These are phyloP conservation scores for Phymanthus crucifer DNA, from an alignment of 92 coral and sea anemone genomes.

Conservation along the genomic window DNA sequence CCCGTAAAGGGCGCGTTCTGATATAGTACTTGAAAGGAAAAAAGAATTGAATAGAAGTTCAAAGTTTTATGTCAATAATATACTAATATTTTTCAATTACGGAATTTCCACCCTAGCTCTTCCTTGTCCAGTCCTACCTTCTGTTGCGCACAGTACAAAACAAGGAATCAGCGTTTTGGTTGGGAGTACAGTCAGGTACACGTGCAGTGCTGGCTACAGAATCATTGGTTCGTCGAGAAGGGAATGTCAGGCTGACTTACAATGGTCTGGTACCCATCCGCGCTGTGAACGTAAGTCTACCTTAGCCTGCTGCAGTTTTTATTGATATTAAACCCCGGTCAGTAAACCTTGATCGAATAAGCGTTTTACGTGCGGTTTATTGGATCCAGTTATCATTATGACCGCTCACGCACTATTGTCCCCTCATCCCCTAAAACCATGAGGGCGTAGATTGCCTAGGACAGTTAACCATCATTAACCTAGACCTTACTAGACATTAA, in stretches of 20 bases:
- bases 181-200: constrained; percentile 69
- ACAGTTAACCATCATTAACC: no score
- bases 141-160: constrained; percentile 44
- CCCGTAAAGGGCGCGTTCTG: no score
- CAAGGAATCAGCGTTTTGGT: constrained; percentile 38
- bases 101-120: constrained; percentile 35
- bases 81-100: background rate
- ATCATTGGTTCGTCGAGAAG: constrained; percentile 45
- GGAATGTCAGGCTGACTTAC: constrained; percentile 68
- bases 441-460: no score
- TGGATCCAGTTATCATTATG: no score
- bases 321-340: background rate
- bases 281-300: constrained; percentile 74
- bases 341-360: no score
- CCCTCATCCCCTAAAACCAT: no score
- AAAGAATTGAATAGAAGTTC: background rate
- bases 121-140: constrained; percentile 55
- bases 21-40: no score
- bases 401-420: no score
- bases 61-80: background rate
- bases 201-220: constrained; percentile 54
- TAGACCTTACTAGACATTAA: no score
- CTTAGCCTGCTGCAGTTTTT: no score
- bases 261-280: constrained; percentile 73
- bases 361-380: no score